Evolutionary conservation across 2,113 vertebrate genomes (phyloP).

Genomic region (Rhea pennata): DNA sequence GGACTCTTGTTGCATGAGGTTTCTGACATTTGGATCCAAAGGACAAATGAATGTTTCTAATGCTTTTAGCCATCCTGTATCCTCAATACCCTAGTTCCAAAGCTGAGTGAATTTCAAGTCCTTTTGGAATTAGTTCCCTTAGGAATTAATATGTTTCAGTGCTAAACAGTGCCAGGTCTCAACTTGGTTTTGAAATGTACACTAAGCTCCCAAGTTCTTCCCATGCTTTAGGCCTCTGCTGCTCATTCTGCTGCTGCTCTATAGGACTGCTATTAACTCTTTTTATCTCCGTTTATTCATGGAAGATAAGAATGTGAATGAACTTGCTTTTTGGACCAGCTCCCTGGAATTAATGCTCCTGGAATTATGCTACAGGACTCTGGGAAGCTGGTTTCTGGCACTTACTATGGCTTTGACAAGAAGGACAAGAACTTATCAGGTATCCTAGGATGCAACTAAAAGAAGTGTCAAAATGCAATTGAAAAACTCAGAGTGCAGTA

Average conservation of each 20-base stretch:
- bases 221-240: not conserved
- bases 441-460: not conserved
- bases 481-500: not conserved
- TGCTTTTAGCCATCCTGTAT: not conserved
- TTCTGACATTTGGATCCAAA: not conserved
- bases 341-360: not conserved
- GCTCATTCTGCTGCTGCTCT: not conserved
- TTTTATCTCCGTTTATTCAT: not conserved
- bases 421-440: not conserved
- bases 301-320: not conserved
- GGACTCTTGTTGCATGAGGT: not conserved
- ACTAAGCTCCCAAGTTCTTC: not conserved
- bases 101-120: not conserved
- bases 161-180: not conserved
- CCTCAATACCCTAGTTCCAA: not conserved
- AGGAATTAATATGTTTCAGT: not conserved
- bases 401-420: not conserved
- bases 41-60: not conserved
- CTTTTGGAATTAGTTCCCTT: not conserved
- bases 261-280: not conserved
- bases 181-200: not conserved
- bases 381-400: not conserved
- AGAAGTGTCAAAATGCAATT: not conserved
- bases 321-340: not conserved
- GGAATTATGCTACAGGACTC: not conserved